These are phyloP conservation scores for Ellobium chinense DNA, from an alignment of 2,888 invertebrate genomes.

Conservation along the genomic window DNA sequence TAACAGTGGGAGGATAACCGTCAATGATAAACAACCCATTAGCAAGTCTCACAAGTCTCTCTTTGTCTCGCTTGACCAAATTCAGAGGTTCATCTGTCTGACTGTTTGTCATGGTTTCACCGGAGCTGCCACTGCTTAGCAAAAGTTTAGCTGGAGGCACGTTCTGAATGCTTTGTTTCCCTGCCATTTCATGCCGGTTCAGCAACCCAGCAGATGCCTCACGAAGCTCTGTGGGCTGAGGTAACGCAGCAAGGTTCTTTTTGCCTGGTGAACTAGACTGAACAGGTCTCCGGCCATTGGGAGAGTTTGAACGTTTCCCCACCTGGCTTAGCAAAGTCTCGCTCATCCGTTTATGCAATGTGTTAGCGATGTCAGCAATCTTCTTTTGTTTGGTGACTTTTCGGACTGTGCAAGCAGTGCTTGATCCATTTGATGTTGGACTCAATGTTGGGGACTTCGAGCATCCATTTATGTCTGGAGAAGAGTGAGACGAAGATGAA, in stretches of 20 bases:
- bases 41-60: not conserved
- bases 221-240: not conserved
- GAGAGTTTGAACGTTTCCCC: conserved; percentile 14
- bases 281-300: not conserved
- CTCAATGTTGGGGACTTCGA: not conserved
- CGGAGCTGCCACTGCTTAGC: not conserved
- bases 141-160: not conserved
- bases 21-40: conserved; percentile 22
- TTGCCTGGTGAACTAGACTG: not conserved
- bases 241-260: not conserved
- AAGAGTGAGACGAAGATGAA: not conserved
- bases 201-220: not conserved
- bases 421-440: not conserved
- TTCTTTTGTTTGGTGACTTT: conserved; percentile 41
- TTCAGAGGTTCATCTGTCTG: conserved; percentile 35
- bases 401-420: not conserved
- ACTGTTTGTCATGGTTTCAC: not conserved
- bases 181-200: not conserved
- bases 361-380: conserved; percentile 51
- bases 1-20: not conserved
- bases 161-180: conserved; percentile 23
- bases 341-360: conserved; percentile 44
- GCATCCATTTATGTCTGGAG: not conserved
- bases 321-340: conserved; percentile 28
- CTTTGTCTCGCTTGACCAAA: conserved; percentile 36